These are phyloP conservation scores for Dipodomys merriami DNA, from an alignment of 2,113 vertebrate genomes.

Conservation along the genomic window DNA sequence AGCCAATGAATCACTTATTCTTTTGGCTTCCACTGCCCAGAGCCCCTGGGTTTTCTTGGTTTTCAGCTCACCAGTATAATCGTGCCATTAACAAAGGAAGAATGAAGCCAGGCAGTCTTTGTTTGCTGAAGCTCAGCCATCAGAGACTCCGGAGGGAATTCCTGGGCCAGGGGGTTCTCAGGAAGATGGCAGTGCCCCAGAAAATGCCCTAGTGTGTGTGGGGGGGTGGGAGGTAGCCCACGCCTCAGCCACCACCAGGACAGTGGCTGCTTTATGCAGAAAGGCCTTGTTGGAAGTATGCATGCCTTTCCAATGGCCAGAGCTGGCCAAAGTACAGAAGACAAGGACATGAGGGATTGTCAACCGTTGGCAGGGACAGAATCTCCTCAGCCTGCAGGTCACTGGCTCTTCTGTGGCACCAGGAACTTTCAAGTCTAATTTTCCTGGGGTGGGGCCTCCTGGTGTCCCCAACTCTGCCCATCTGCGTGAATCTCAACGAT, in stretches of 20 bases:
- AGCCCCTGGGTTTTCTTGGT: slow-evolving; percentile 66
- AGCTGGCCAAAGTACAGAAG: background rate
- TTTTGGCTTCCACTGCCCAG: background rate
- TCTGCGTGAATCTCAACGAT: background rate
- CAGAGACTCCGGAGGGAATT: slow-evolving; percentile 15
- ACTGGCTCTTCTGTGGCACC: background rate
- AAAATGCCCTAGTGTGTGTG: background rate
- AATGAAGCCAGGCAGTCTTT: slow-evolving; percentile 36
- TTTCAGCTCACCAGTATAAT: slow-evolving; percentile 46
- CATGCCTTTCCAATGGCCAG: background rate
- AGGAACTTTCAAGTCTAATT: background rate
- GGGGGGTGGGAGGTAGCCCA: rapidly evolving
- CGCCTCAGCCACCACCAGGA: background rate
- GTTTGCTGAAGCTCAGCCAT: background rate
- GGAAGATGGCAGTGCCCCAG: slow-evolving; percentile 39
- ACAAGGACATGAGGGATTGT: background rate
- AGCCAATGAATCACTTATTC: background rate
- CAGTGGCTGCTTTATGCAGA: background rate
- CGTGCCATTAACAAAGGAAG: background rate
- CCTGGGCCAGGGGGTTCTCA: background rate
- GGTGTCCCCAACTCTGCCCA: background rate
- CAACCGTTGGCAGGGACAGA: background rate
- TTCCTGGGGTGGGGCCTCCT: too few relatives aligned
- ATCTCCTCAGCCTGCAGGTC: background rate
- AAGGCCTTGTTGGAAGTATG: rapidly evolving